A percentile compares a stretch with the other conserved stretches of the same genome.
phyloP scores from a whole-genome alignment of 2,113 vertebrate genomes.

The Heterocephalus glaber region DNA sequence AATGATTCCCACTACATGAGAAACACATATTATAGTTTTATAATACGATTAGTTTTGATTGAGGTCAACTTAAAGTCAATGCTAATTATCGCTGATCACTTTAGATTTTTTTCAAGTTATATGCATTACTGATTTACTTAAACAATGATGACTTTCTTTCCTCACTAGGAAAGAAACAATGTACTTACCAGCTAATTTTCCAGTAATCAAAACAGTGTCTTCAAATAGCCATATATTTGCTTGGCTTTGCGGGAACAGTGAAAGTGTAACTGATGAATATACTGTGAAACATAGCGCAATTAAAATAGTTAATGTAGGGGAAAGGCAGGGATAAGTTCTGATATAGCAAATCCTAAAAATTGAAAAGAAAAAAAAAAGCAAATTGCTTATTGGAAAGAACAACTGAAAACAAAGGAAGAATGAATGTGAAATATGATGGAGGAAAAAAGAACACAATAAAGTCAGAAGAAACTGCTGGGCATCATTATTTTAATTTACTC shows the following conservation, averaged over 20 bases:
- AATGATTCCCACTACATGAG: not conserved
- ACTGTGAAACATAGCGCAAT: conserved; percentile 85
- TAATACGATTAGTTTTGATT: not conserved
- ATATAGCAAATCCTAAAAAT: not conserved
- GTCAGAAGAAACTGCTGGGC: not conserved
- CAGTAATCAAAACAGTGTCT: conserved; percentile 91
- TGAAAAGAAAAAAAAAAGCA: not conserved
- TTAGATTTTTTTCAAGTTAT: not conserved
- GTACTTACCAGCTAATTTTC: conserved; percentile 91
- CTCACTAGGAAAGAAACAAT: not conserved
- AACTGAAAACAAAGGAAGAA: conserved; percentile 22
- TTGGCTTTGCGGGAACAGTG: conserved; percentile 89
- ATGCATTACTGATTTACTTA: not conserved
- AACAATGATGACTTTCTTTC: not conserved
- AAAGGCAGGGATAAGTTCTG: not conserved
- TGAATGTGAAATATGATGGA: conserved; percentile 8
- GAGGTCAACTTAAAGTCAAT: not conserved
- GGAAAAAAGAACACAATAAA: not conserved
- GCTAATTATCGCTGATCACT: not conserved
- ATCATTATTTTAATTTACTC: not conserved
- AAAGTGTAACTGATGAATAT: conserved; percentile 92
- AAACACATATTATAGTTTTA: not conserved
- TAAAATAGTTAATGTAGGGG: not conserved
- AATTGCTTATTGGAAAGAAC: not conserved
- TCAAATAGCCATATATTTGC: conserved; percentile 96